These are phyloP conservation scores for Oncorhynchus kisutch DNA, from an alignment of 2,113 vertebrate genomes.

Conservation along the genomic window DNA sequence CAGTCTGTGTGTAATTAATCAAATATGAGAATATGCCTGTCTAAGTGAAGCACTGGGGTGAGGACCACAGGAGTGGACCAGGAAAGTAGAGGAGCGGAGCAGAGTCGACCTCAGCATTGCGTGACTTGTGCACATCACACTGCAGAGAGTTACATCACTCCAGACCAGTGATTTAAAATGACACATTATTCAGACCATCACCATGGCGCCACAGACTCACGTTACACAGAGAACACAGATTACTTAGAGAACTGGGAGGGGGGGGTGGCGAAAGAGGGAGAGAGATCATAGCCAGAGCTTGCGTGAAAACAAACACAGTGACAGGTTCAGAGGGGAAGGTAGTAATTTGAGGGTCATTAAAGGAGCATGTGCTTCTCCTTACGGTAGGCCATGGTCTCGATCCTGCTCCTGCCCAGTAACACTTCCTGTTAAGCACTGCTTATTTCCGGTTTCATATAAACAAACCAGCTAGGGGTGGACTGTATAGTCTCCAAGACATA, in stretches of 20 bases:
- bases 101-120: neutral
- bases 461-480: slow-evolving; percentile 1
- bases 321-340: neutral
- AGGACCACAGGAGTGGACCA: neutral
- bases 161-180: neutral
- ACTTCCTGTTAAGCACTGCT: slow-evolving; percentile 29
- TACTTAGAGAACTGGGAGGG: neutral
- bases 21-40: slow-evolving; percentile 3
- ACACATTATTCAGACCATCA: slow-evolving; percentile 1
- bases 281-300: too few species aligned
- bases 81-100: neutral
- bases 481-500: neutral
- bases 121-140: neutral
- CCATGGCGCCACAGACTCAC: neutral
- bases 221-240: too few species aligned
- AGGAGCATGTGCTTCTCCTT: neutral
- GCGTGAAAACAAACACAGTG: neutral
- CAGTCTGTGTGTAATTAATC: slow-evolving; percentile 4
- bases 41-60: slow-evolving; percentile 16
- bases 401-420: slow-evolving; percentile 10
- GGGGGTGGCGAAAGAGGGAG: too few species aligned
- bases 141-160: neutral
- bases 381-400: neutral
- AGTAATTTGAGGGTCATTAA: slow-evolving; percentile 19
- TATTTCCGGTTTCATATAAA: slow-evolving; percentile 38